These are phyloP conservation scores for Thripadectes ignobilis DNA, from an alignment of 2,797 vertebrate genomes.

Conservation along the genomic window DNA sequence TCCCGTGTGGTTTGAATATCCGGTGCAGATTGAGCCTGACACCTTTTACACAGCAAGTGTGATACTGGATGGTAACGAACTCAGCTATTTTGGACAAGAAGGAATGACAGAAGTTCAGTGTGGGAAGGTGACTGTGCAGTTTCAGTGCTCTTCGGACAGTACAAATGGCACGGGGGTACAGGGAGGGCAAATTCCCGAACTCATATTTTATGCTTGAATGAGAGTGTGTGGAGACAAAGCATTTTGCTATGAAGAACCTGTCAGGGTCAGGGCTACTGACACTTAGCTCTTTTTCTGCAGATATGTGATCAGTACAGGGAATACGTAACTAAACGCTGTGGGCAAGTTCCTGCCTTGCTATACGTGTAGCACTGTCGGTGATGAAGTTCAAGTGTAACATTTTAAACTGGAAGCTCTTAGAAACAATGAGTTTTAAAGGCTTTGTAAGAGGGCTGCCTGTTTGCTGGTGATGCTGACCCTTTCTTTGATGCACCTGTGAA, in stretches of 20 bases:
- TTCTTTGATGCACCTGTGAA: background rate
- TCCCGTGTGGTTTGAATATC: conserved; percentile 96
- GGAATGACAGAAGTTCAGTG: conserved; percentile 99
- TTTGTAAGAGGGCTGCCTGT: conserved; percentile 35
- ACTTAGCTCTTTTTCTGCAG: conserved; percentile 66
- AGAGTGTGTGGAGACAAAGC: background rate
- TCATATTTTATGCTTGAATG: conserved; percentile 94
- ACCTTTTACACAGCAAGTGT: conserved; percentile 98
- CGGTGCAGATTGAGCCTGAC: conserved; percentile 96
- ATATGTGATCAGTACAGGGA: conserved; percentile 51
- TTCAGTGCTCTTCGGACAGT: conserved; percentile 98
- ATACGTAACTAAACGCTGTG: conserved; percentile 54
- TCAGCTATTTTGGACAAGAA: conserved; percentile 98
- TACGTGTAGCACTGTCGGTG: conserved; percentile 56
- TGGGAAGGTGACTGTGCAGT: conserved; percentile 97
- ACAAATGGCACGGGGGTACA: conserved; percentile 98
- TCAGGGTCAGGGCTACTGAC: conserved; percentile 45
- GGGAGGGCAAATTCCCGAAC: conserved; percentile 96
- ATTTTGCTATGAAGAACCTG: conserved; percentile 15
- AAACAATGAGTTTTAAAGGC: conserved; percentile 46
- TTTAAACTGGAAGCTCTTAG: conserved; percentile 66
- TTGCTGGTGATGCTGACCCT: background rate
- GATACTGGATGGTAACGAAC: conserved; percentile 92
- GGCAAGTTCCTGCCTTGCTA: conserved; percentile 53
- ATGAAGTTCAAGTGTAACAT: conserved; percentile 64